Percentiles rank a stretch among this genome's conserved stretches.
Evolutionary conservation across 2,797 vertebrate species (phyloP).

Genomic region (Xyrichtys novacula): DNA sequence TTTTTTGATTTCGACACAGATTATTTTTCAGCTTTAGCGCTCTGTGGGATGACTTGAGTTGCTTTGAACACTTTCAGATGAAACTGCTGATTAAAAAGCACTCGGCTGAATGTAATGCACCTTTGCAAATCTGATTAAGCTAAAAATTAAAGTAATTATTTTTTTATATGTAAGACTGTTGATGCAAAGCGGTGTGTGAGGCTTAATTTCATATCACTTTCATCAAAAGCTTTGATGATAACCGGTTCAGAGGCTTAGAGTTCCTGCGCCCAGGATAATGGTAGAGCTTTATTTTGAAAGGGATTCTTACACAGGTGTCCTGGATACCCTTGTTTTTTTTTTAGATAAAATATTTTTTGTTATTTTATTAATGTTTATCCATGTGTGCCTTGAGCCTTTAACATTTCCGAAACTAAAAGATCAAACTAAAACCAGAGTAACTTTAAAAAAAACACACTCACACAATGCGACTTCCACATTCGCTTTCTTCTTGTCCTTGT

Average conservation of each 20-base stretch:
- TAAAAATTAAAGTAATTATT: conserved; percentile 4
- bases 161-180: conserved; percentile 14
- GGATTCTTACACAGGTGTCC: conserved; percentile 21
- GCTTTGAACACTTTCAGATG: background rate
- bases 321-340: conserved; percentile 35
- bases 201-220: background rate
- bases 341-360: background rate
- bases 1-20: background rate
- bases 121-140: conserved; percentile 26
- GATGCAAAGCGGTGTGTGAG: background rate
- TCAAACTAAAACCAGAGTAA: conserved; percentile 46
- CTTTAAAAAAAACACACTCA: too few relatives aligned
- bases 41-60: background rate
- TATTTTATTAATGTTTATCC: background rate
- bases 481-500: conserved; percentile 33
- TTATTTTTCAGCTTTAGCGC: background rate
- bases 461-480: background rate
- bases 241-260: conserved; percentile 1
- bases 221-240: conserved; percentile 33
- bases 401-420: conserved; percentile 13
- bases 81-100: conserved; percentile 2
- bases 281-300: conserved; percentile 21
- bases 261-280: conserved; percentile 17
- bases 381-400: background rate
- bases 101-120: conserved; percentile 6